A percentile compares a stretch with the other conserved stretches of the same genome.
These are phyloP conservation scores for Rhea americana DNA, from an alignment of 2,113 vertebrate species.

Conservation along the genomic window DNA sequence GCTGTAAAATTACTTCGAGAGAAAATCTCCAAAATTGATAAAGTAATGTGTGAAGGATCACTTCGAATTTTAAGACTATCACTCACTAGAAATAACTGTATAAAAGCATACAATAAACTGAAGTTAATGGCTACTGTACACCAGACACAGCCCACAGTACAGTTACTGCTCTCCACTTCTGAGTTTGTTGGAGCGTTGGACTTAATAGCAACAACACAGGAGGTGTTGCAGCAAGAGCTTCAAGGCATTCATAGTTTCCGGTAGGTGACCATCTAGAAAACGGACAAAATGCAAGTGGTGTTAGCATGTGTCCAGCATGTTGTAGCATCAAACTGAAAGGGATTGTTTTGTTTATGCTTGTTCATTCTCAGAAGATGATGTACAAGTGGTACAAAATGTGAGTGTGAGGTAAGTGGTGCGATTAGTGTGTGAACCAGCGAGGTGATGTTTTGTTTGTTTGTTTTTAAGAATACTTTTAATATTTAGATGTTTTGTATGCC, in stretches of 20 bases:
- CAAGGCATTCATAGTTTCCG: slow-evolving; percentile 97
- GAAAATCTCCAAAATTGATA: slow-evolving; percentile 89
- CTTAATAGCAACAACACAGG: slow-evolving; percentile 96
- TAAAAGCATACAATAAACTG: slow-evolving; percentile 91
- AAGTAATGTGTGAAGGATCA: slow-evolving; percentile 92
- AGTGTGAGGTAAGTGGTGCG: background rate
- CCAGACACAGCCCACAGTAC: slow-evolving; percentile 98
- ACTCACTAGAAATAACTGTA: slow-evolving; percentile 90
- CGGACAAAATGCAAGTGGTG: background rate
- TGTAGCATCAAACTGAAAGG: background rate
- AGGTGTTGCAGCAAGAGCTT: slow-evolving; percentile 97
- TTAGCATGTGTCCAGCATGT: background rate
- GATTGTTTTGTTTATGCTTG: background rate
- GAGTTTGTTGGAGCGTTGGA: slow-evolving; percentile 97
- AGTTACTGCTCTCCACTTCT: slow-evolving; percentile 92
- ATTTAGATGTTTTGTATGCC: background rate
- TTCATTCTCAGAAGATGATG: background rate
- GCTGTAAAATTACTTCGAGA: slow-evolving; percentile 90
- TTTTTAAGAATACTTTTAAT: background rate
- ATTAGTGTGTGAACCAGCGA: background rate
- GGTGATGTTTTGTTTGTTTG: too few relatives aligned
- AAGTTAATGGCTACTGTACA: slow-evolving; percentile 98
- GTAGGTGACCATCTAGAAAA: slow-evolving; percentile 69
- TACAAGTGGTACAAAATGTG: background rate
- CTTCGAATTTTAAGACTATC: slow-evolving; percentile 87